These are phyloP conservation scores for Opisthocomus hoazin DNA, from an alignment of 2,113 vertebrate species.

Conservation along the genomic window DNA sequence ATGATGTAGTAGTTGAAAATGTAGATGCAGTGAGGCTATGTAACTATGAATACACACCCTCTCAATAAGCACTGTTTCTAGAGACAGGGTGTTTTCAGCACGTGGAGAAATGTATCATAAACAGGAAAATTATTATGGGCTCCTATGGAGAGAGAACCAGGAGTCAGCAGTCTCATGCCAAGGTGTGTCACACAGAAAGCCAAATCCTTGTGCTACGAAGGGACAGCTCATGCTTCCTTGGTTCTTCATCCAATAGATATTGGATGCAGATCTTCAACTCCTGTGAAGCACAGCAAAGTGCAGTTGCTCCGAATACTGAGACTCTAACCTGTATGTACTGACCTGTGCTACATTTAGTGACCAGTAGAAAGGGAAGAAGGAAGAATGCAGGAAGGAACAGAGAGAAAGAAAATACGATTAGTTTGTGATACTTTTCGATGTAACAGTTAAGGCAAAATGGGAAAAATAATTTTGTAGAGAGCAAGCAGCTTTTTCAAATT, in stretches of 20 bases:
- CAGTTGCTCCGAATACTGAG: not conserved
- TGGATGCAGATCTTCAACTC: not conserved
- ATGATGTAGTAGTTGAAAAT: not conserved
- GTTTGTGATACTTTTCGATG: not conserved
- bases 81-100: not conserved
- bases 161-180: not conserved
- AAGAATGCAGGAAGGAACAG: not conserved
- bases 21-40: not conserved
- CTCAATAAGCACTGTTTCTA: not conserved
- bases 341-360: not conserved
- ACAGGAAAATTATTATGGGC: not conserved
- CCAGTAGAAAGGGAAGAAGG: not conserved
- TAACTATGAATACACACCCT: not conserved
- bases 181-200: not conserved
- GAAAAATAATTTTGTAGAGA: not conserved
- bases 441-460: not conserved
- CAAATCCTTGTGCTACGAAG: not conserved
- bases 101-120: not conserved
- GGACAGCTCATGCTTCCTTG: not conserved
- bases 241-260: not conserved
- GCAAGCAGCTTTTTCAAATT: not conserved
- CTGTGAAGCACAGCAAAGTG: not conserved
- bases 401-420: not conserved
- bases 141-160: not conserved
- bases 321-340: no score